Base-by-base conservation (phyloP, 2,888 invertebrate genomes). In the Endomychus coccineus region DNA sequence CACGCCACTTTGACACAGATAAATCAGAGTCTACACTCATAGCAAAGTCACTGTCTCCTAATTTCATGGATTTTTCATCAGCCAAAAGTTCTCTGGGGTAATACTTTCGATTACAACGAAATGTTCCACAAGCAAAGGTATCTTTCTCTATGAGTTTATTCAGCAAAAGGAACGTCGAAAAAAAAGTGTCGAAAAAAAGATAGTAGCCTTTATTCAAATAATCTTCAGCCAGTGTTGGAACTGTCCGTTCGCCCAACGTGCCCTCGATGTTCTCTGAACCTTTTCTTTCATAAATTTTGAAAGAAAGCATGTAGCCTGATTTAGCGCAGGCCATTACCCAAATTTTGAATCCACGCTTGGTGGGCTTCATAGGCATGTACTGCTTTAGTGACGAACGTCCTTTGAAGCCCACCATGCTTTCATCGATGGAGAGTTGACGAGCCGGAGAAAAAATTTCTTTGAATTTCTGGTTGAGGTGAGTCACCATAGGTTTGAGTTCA, bases 331-430 rank as follows among this genome's bases (percentile, higher is more conserved):
- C 38, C 11, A 50, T 30, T 12, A 34, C 43, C 49, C 49, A 51
- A 17, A 49, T 35, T 36, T 51, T 50, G 43, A 49, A 49, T 24
- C 45, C 45, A n/a, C 47, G 24, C 34, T 48, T 49, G 22, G 43
- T 44, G 5, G 49, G 48, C 32, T 50, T 49, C 43, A 43, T 50
- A 51, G n/a, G n/a, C n/a, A n/a, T n/a, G n/a, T n/a, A n/a, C 27
- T 51, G 51, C 28, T 51, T 51, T 27, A 49, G 19, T 15, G 39
- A 24, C 14, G 39, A 36, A 16, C 46, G 30, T 4, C 49, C 50
- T 42, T 49, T 51, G 43, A 49, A 51, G 3, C 42, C 42, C 10
- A 48, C 36, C 46, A 48, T 48, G 19, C 42, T 45, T 27, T 50
- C 49, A 24, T 49, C 43, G 17, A 49, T 35, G 12, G 43, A 40